A percentile compares a stretch with the other conserved stretches of the same genome.
Conservation (phyloP, 2,797 vertebrate species). For the Pantherophis vulpinus region DNA sequence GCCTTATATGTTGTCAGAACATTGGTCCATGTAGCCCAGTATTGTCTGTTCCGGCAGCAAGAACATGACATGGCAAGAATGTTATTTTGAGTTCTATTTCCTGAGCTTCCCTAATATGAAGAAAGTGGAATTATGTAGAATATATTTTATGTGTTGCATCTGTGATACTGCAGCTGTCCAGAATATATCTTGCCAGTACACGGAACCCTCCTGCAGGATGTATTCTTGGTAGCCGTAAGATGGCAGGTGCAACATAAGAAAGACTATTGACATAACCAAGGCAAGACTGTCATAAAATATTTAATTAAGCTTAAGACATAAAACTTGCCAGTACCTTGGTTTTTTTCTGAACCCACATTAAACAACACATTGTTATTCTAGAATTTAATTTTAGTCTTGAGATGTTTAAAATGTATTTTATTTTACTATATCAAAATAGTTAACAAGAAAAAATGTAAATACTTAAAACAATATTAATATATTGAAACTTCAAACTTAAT, state of each 20-base stretch:
- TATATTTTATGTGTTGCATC: neutral
- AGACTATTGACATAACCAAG: neutral
- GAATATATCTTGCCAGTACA: neutral
- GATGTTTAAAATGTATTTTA: neutral
- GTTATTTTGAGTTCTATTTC: neutral
- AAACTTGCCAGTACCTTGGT: neutral
- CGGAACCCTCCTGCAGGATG: neutral
- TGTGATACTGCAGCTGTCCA: neutral
- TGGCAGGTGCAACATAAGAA: neutral
- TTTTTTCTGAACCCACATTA: neutral
- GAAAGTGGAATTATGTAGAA: neutral
- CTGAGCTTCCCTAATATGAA: neutral
- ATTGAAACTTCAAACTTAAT: neutral
- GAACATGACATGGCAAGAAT: neutral
- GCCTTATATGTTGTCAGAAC: no score
- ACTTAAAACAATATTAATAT: neutral
- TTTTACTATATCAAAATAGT: neutral
- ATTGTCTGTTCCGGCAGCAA: neutral
- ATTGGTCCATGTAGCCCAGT: neutral
- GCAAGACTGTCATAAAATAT: neutral
- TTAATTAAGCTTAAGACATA: neutral
- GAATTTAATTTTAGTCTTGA: neutral
- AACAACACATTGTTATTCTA: neutral
- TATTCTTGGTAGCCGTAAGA: neutral
- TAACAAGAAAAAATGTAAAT: neutral